A percentile compares a stretch with the other conserved stretches of the same genome.
phyloP scores from a whole-genome alignment of 2,797 vertebrate species.

The Psittacula derbiana region DNA sequence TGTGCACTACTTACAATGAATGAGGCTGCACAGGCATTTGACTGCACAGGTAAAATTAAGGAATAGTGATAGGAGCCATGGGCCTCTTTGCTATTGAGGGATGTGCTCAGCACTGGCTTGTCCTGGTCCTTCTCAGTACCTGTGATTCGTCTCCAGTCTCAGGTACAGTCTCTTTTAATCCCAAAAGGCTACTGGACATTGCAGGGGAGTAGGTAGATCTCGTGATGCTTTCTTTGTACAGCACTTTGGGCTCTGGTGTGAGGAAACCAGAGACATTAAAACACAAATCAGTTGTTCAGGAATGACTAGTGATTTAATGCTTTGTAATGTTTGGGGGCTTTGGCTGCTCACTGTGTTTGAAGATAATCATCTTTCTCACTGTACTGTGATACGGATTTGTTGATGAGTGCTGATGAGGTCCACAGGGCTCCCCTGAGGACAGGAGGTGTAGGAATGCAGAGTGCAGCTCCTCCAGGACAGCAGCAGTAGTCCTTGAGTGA shows the following conservation, averaged over 20 bases:
- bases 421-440: neutral
- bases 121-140: neutral
- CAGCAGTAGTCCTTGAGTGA: neutral
- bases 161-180: rapidly evolving
- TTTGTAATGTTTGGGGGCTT: neutral
- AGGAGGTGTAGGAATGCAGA: neutral
- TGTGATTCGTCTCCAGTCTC: neutral
- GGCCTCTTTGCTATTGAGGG: neutral
- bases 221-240: neutral
- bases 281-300: neutral
- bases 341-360: neutral
- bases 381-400: neutral
- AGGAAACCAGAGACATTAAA: neutral
- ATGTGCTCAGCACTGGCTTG: neutral
- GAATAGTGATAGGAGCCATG: neutral
- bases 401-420: neutral
- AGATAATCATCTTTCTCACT: neutral
- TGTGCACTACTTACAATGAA: neutral
- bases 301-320: neutral
- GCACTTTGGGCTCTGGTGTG: neutral
- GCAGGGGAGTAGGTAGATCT: neutral
- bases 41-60: neutral
- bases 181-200: neutral
- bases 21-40: rapidly evolving
- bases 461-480: neutral